phyloP scores from a whole-genome alignment of 2,797 vertebrate genomes.

The Cuniculus paca region DNA sequence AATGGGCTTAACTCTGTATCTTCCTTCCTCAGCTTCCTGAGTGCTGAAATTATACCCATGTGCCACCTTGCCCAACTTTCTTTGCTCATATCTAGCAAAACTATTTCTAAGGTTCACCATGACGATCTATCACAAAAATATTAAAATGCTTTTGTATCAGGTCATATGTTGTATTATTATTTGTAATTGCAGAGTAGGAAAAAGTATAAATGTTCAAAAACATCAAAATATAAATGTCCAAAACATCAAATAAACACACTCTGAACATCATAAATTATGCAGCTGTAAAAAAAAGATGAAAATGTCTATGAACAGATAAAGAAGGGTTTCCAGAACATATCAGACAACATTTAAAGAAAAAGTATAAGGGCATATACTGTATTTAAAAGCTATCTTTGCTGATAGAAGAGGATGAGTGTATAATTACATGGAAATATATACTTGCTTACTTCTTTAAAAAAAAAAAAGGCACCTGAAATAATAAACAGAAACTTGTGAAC shows the following conservation, averaged over 20 bases:
- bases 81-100: background rate
- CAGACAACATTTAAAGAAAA: slow-evolving; percentile 12
- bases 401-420: background rate
- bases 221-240: too few species aligned
- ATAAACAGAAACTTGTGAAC: background rate
- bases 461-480: background rate
- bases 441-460: background rate
- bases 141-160: background rate
- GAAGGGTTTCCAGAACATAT: background rate
- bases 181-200: slow-evolving; percentile 26
- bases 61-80: background rate
- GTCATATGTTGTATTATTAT: background rate
- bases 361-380: background rate
- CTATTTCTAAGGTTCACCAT: background rate
- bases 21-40: background rate
- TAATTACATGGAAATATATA: background rate
- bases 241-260: background rate
- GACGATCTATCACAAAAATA: background rate
- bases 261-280: background rate
- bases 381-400: background rate
- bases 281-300: background rate
- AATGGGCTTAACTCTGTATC: background rate
- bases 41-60: background rate
- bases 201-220: background rate
- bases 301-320: background rate